Percentiles rank a stretch among this genome's conserved stretches.
Conservation (phyloP, 2,888 invertebrate species). For the Tiliacea citrago region DNA sequence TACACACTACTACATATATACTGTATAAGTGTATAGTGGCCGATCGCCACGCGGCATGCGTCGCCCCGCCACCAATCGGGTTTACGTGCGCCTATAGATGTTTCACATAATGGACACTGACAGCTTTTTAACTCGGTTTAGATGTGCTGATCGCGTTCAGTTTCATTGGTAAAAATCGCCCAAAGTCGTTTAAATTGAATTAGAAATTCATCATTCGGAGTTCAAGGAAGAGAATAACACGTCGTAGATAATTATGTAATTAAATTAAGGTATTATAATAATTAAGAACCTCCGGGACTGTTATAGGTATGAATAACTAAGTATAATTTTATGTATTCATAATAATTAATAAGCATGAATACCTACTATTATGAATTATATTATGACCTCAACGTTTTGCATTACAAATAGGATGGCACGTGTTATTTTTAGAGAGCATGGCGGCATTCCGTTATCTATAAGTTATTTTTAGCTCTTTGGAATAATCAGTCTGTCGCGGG, state of each 20-base stretch:
- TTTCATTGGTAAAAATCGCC: no score
- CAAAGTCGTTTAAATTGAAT: not conserved
- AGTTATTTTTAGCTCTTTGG: slow-evolving; percentile 18
- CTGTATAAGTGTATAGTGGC: no score
- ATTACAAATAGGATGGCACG: slow-evolving; percentile 13
- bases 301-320: not conserved
- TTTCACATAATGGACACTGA: no score
- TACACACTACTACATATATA: no score
- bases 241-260: not conserved
- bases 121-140: no score
- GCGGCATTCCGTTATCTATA: slow-evolving; percentile 18
- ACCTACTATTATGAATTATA: not conserved
- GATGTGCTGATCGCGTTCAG: no score
- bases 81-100: no score
- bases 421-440: not conserved
- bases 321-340: not conserved
- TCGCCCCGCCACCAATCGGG: no score
- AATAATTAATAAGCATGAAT: slow-evolving; percentile 14
- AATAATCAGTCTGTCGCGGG: not conserved
- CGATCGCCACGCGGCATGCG: no score
- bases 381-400: slow-evolving; percentile 26
- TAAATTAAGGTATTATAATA: not conserved
- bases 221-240: no score
- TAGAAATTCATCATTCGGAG: not conserved
- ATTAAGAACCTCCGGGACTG: not conserved